These are phyloP conservation scores for Mycteria americana DNA, from an alignment of 2,797 vertebrate genomes.

Conservation along the genomic window DNA sequence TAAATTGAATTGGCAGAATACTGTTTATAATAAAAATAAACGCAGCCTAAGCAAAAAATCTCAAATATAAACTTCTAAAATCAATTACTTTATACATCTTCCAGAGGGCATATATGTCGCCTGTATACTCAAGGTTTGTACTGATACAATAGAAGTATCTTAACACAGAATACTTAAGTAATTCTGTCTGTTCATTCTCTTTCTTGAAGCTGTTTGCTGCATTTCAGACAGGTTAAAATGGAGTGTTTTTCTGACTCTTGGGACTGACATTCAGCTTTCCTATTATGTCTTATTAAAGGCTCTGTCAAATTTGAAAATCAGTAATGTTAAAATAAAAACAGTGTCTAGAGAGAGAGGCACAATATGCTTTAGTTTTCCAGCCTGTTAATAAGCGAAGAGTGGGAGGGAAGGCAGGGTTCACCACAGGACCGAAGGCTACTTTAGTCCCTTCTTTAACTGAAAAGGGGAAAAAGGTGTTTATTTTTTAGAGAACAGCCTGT, in stretches of 20 bases:
- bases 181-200: background rate
- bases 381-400: background rate
- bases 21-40: background rate
- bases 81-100: background rate
- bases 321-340: slow-evolving; percentile 45
- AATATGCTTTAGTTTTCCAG: background rate
- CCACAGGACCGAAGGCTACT: background rate
- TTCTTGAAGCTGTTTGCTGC: slow-evolving; percentile 32
- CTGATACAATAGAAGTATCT: background rate
- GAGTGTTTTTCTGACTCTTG: slow-evolving; percentile 38
- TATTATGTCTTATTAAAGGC: slow-evolving; percentile 52
- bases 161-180: background rate
- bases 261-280: slow-evolving; percentile 32
- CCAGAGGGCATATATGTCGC: background rate
- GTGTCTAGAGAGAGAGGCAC: background rate
- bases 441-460: background rate
- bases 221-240: slow-evolving; percentile 48
- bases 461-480: background rate
- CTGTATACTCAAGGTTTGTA: rapidly evolving
- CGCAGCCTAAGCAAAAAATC: background rate
- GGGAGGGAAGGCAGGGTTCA: background rate
- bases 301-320: slow-evolving; percentile 44
- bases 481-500: background rate
- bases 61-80: background rate
- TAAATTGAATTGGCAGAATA: background rate